A percentile compares a stretch with the other conserved stretches of the same genome.
These are phyloP conservation scores for Bembecia ichneumoniformis DNA, from an alignment of 2,888 invertebrate species.

Conservation along the genomic window DNA sequence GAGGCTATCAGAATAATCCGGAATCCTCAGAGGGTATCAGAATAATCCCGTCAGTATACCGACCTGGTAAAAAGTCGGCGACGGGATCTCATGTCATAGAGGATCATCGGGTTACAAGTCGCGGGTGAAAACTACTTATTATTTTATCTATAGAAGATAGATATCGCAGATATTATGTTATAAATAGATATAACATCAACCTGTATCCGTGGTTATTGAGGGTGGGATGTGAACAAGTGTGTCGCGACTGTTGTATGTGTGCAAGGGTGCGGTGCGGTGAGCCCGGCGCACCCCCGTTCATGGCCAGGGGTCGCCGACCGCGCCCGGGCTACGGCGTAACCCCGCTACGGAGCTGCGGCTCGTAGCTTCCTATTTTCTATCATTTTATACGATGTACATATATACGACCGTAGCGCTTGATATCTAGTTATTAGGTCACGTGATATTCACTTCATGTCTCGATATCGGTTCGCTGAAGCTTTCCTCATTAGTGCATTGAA, in stretches of 20 bases:
- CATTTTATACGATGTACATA: no score
- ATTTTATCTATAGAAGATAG: no score
- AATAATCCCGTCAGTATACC: no score
- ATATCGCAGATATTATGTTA: no score
- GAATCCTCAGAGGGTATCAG: no score
- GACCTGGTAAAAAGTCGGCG: no score
- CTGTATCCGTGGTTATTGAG: constrained; percentile 17
- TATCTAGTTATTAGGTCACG: constrained; percentile 48
- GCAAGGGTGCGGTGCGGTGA: constrained; percentile 22
- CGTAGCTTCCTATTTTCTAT: constrained; percentile 62
- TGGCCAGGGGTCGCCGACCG: constrained; percentile 72
- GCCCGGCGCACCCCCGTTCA: constrained; percentile 63
- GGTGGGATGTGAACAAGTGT: constrained; percentile 47
- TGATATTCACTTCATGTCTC: constrained; percentile 1
- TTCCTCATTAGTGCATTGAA: no score
- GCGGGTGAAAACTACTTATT: no score
- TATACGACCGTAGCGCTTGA: constrained; percentile 18
- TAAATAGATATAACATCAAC: constrained; percentile 10
- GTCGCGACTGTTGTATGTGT: constrained; percentile 9
- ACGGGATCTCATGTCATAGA: no score
- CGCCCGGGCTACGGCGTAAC: constrained; percentile 64
- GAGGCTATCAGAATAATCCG: no score
- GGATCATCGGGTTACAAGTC: no score
- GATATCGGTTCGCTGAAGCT: constrained; percentile 6
- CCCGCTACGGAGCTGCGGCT: constrained; percentile 51